These are phyloP conservation scores for Dufourea novaeangliae DNA, from an alignment of 1,140 invertebrate species.

Conservation along the genomic window DNA sequence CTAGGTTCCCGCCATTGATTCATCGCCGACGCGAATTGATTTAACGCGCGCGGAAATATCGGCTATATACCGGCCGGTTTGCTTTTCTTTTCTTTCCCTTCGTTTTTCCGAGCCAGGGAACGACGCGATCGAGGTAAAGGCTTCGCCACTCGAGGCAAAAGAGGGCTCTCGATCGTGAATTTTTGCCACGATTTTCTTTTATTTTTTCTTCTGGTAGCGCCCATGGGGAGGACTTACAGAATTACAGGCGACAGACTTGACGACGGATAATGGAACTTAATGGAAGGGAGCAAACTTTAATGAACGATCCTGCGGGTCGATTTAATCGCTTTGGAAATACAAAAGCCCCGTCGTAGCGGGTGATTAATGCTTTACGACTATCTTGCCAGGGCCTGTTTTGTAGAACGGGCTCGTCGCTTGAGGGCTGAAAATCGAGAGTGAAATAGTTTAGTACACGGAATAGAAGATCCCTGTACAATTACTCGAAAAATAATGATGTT, in stretches of 20 bases:
- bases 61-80: background rate
- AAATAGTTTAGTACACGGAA: no score
- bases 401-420: background rate
- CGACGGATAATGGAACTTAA: background rate
- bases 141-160: no score
- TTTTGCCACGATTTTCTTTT: no score
- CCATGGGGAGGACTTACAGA: no score
- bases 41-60: slow-evolving; percentile 20
- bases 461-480: no score
- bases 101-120: no score
- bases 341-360: background rate
- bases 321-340: background rate
- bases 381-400: background rate
- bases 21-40: slow-evolving; percentile 48
- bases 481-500: no score
- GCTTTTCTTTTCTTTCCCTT: no score
- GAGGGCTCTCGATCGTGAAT: no score
- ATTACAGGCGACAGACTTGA: background rate
- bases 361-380: background rate
- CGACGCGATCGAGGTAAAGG: no score
- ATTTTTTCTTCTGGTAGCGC: no score
- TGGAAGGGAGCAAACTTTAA: background rate
- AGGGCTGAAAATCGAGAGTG: background rate
- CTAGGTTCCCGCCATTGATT: slow-evolving; percentile 29
- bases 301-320: background rate